Percentiles rank a stretch among this genome's conserved stretches.
These are phyloP conservation scores for Callipepla californica DNA, from an alignment of 2,113 vertebrate genomes.

Conservation along the genomic window DNA sequence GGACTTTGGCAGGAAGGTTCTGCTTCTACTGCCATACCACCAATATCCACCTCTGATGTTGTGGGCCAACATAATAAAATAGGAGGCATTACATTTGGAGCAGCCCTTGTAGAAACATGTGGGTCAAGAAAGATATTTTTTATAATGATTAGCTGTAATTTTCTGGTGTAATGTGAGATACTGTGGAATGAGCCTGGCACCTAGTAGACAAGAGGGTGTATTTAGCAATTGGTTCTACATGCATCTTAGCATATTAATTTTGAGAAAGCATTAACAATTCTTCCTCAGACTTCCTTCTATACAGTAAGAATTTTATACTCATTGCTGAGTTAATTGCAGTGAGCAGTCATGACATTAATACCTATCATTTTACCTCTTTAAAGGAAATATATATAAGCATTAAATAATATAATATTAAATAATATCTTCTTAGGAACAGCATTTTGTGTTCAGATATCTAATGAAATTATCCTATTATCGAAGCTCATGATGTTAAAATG, in stretches of 20 bases:
- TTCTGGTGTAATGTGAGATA: background rate
- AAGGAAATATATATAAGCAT: background rate
- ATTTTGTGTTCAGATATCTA: background rate
- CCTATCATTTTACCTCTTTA: background rate
- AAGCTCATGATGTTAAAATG: background rate
- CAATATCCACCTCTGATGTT: background rate
- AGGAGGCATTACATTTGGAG: no score
- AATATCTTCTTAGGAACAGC: background rate
- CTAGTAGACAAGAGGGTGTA: background rate
- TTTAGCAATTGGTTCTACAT: background rate
- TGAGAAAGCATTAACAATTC: conserved; percentile 15
- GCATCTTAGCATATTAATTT: background rate
- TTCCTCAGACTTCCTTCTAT: background rate
- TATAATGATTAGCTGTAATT: background rate
- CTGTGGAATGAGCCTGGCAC: background rate
- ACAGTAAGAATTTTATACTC: background rate
- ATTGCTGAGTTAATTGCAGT: background rate
- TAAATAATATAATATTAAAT: background rate
- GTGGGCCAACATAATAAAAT: background rate
- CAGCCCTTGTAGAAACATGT: background rate
- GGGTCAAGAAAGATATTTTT: background rate
- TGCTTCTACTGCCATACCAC: no score
- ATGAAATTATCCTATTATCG: background rate
- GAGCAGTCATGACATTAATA: background rate
- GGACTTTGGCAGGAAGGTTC: no score